Conservation (phyloP, 2,113 vertebrate species). For the Ifrita kowaldi region DNA sequence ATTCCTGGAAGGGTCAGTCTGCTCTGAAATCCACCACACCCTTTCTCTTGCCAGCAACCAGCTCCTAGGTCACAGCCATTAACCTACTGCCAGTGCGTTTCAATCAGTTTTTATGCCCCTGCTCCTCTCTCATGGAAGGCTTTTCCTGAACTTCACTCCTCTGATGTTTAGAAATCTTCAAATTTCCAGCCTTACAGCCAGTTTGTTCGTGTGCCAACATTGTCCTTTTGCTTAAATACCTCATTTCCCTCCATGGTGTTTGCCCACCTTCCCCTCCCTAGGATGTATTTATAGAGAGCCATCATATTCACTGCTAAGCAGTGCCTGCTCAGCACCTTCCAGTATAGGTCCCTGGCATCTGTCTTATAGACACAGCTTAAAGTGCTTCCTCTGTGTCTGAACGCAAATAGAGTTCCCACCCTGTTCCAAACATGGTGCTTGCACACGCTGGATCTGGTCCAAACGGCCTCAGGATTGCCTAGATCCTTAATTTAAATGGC, state of each 20-base stretch:
- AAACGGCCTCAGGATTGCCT: slow-evolving; percentile 46
- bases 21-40: neutral
- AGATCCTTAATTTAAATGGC: slow-evolving; percentile 52
- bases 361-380: neutral
- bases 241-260: neutral
- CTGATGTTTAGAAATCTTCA: slow-evolving; percentile 46
- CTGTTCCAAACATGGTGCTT: slow-evolving; percentile 24
- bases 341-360: slow-evolving; percentile 18
- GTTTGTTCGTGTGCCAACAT: slow-evolving; percentile 64
- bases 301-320: neutral
- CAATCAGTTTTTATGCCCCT: neutral
- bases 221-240: slow-evolving; percentile 54
- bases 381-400: slow-evolving; percentile 46
- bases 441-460: neutral
- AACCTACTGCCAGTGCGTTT: neutral
- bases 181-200: slow-evolving; percentile 23
- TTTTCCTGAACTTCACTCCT: slow-evolving; percentile 36
- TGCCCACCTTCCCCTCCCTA: slow-evolving; percentile 24
- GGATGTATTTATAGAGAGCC: slow-evolving; percentile 25
- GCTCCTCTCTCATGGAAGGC: neutral
- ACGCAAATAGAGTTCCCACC: slow-evolving; percentile 31
- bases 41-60: neutral
- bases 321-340: slow-evolving; percentile 3
- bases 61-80: neutral
- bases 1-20: slow-evolving; percentile 12